Conservation (phyloP, 2,113 vertebrate species). For the Aspiorhynchus laticeps region DNA sequence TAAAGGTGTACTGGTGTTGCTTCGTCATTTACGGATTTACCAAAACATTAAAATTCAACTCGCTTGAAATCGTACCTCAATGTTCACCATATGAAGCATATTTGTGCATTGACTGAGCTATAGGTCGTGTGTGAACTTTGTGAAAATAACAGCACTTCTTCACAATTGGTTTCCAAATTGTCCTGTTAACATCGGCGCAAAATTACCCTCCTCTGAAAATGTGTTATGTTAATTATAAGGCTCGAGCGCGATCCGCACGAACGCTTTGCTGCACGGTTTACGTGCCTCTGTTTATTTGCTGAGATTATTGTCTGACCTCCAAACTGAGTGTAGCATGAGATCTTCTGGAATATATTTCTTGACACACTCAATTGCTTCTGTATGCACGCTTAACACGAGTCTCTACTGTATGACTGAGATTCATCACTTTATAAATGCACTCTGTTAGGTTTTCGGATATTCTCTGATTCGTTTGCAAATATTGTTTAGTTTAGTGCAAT, state of each 20-base stretch:
- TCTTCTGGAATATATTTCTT: neutral
- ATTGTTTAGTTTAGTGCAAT: neutral
- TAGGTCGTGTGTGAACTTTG: neutral
- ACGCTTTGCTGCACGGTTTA: neutral
- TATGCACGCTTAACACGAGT: neutral
- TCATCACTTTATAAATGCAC: neutral
- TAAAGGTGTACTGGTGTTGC: neutral
- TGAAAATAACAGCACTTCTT: neutral
- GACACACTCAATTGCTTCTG: neutral
- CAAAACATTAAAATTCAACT: neutral
- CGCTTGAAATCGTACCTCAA: neutral
- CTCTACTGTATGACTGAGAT: neutral
- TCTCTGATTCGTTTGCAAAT: neutral
- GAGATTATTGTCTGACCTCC: neutral
- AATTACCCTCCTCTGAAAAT: no score
- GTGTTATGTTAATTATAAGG: neutral
- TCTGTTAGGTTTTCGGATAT: no score
- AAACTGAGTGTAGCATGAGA: neutral
- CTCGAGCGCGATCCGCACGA: neutral
- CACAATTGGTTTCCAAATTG: neutral
- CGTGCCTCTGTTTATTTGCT: neutral
- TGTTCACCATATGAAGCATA: neutral
- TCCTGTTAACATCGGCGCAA: neutral
- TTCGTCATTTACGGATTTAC: neutral
- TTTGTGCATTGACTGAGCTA: neutral